phyloP scores from a whole-genome alignment of 2,797 vertebrate species.

The Mionectes olivaceus region DNA sequence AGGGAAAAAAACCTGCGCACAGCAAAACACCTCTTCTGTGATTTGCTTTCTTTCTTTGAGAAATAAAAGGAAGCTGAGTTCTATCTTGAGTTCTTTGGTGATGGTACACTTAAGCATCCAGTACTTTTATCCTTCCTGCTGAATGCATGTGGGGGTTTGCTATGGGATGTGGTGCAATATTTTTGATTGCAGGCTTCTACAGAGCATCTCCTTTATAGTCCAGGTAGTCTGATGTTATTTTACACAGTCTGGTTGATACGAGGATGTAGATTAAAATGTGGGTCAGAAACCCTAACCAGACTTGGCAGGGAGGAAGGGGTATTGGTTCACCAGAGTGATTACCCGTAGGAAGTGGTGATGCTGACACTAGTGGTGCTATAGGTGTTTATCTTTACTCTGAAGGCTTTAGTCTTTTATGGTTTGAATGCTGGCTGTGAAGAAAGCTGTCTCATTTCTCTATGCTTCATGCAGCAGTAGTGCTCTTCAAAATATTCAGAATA shows the following conservation, averaged over 20 bases:
- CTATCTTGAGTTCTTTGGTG: background rate
- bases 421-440: constrained; percentile 26
- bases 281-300: constrained; percentile 13
- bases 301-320: background rate
- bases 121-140: background rate
- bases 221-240: background rate
- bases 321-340: constrained; percentile 12
- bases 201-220: background rate
- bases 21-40: background rate
- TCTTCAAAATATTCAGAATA: background rate
- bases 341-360: background rate
- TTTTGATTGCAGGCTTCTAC: background rate
- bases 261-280: background rate
- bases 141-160: background rate
- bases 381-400: constrained; percentile 23
- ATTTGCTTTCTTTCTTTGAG: background rate
- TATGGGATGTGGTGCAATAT: background rate
- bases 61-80: background rate
- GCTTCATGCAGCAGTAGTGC: background rate
- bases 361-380: constrained; percentile 2
- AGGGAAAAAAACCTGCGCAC: rapidly evolving
- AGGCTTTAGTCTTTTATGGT: constrained; percentile 12
- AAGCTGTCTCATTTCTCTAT: background rate
- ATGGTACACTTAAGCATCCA: background rate
- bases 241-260: background rate